Evolutionary conservation across 2,797 vertebrate genomes (phyloP), one percentile per base, ranked within the genome.

Genomic region (Poecilia wingei): DNA sequence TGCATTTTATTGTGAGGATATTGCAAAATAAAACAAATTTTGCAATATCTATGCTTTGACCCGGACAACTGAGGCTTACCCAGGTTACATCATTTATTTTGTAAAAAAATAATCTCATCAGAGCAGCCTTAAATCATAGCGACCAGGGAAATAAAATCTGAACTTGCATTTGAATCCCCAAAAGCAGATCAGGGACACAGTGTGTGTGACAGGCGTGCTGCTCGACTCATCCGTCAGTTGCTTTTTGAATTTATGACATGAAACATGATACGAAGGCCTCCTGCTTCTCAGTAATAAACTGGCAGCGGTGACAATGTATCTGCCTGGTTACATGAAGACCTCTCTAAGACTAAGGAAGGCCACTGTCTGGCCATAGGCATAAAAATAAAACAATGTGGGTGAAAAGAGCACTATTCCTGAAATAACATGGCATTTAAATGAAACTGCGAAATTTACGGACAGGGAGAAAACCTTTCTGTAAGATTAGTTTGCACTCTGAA

Each of bases 131-230:
- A 55, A 86, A 78, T 74, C 28, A 16, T 45, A 78, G 78, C 59
- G 69, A 73, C 9, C 59, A 36, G 71, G 74, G 78, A 81, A 81
- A 79, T 88, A 71, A 82, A 79, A 76, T 79, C 75, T 75, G 84
- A 86, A 83, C 77, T 89, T 7, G 68, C 74, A 80, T 79, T 43
- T 79, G 59, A 88, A 90, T 90, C 72, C 66, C 76, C 53, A 81
- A 69, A 75, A 78, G 64, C 64, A 82, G 80, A 85, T 84, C 75
- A 86, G 76, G 39, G 61, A 57, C 75, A 77, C 49, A 79, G 14
- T 25, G 68, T 69, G 77, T 73, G 43, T 75, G 59, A 51, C 69
- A 72, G 3, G 36, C 80, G 49, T 75, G 33, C 49, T 72, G 66
- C 43, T 47, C 20, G 70, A 28, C 59, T 45, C n/a, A 25, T 69